Percentiles rank a stretch among this genome's conserved stretches.
Evolutionary conservation across 2,113 vertebrate genomes (phyloP).

Genomic region (Leptodactylus fuscus): DNA sequence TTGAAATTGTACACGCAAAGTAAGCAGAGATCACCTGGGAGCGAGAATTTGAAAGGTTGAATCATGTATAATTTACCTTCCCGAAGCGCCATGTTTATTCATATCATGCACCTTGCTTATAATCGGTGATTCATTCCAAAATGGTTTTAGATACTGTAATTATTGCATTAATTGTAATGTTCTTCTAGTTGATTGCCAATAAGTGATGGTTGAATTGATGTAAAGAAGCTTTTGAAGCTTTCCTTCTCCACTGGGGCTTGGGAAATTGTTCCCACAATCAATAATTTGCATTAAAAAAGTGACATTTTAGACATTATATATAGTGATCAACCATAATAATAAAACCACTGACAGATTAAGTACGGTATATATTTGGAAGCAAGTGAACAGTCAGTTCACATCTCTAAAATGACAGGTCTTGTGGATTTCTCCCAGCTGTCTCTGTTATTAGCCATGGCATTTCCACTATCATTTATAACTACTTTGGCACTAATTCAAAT

Average conservation of each 20-base stretch:
- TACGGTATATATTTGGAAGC: too few relatives aligned
- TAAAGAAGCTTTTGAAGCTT: not conserved
- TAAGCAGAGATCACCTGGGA: slow-evolving; percentile 29
- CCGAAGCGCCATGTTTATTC: slow-evolving; percentile 41
- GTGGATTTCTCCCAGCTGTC: too few relatives aligned
- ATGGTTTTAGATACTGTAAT: slow-evolving; percentile 46
- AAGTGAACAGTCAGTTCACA: too few relatives aligned
- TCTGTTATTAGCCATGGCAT: too few relatives aligned
- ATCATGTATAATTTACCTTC: slow-evolving; percentile 47
- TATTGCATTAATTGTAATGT: slow-evolving; percentile 53
- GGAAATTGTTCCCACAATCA: slow-evolving; percentile 21
- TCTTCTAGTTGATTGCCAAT: slow-evolving; percentile 51
- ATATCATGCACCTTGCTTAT: slow-evolving; percentile 48
- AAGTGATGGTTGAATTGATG: slow-evolving; percentile 46
- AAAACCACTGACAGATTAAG: too few relatives aligned
- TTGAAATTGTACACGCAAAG: slow-evolving; percentile 38
- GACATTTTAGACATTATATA: not conserved
- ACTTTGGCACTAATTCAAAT: too few relatives aligned
- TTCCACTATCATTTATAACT: too few relatives aligned
- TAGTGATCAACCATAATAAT: too few relatives aligned
- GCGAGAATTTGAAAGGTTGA: slow-evolving; percentile 32
- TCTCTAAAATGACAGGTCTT: too few relatives aligned
- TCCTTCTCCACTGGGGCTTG: not conserved
- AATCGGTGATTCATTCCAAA: slow-evolving; percentile 38
- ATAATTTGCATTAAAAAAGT: not conserved